Evolutionary conservation across 2,888 invertebrate species (phyloP), one percentile per base, ranked within the genome.

Genomic region (Drosophila mettleri): DNA sequence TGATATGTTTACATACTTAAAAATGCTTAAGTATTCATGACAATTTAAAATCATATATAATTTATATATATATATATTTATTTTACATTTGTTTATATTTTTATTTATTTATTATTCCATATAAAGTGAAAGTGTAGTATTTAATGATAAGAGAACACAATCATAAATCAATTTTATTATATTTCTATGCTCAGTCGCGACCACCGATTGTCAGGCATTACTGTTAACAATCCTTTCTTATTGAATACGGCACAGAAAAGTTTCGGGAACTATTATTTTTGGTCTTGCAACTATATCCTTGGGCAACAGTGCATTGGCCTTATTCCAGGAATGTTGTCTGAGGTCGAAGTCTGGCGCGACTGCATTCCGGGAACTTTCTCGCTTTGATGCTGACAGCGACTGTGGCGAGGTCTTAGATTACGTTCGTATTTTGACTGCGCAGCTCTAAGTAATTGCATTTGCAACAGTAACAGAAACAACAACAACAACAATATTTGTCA

Each of bases 321-420:
- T 67, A 16, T 83, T 85, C 85, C 81, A 36, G 70, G 85, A 86
- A 86, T 81, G 85, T 69, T 71, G 86, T 82, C 86, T 86, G 83
- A 51, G 71, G 68, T 38, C 38, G 55, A 31, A 38, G 72, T 60
- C 24, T 31, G 51, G 55, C 54, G 36, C 58, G 62, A 51, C 74
- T 69, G 65, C 83, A 78, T 82, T 77, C 76, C 74, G 64, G 64
- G 76, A 77, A 77, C 76, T 78, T 78, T 78, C 54, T 41, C 45
- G 53, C 57, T 31, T 60, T 51, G 63, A 59, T 64, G 69, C 69
- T 43, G 74, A 34, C 45, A 16, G 59, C 24, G 16, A 27, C 55
- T 43, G 45, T 34, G 31, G 24, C 54, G 49, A 45, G 51, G 85
- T 86, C 68, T 83, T 79, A 83, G 83, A 83, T 83, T 83, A 83